These are phyloP conservation scores for Grammomys dolichurus DNA, from an alignment of 2,113 vertebrate species.

Conservation along the genomic window DNA sequence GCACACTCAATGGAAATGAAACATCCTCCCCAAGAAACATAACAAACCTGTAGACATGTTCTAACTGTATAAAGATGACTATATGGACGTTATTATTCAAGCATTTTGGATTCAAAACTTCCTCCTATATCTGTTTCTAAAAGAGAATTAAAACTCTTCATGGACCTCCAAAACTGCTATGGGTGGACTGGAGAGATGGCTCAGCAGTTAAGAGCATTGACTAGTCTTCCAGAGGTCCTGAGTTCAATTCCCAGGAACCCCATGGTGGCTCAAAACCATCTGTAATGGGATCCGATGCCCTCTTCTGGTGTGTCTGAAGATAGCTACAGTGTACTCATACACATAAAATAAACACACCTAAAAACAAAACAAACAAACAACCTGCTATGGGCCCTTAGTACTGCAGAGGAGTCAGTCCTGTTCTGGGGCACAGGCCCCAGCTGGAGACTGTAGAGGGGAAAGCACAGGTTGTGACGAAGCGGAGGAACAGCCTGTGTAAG, in stretches of 20 bases:
- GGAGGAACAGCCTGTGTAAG: background rate
- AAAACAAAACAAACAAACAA: background rate
- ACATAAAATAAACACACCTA: no score
- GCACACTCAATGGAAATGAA: background rate
- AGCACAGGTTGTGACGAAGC: no score
- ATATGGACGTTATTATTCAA: background rate
- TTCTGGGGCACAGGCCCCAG: background rate
- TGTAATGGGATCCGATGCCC: no score
- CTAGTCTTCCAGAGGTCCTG: no score
- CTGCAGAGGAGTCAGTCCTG: background rate
- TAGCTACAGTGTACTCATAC: no score
- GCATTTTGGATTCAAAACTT: slow-evolving; percentile 29
- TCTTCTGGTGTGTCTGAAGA: no score
- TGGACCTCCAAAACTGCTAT: background rate
- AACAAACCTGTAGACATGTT: background rate
- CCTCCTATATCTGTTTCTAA: slow-evolving; percentile 36
- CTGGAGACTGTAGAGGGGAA: background rate
- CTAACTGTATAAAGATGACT: slow-evolving; percentile 2
- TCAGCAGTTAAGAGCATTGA: no score
- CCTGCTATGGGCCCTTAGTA: background rate
- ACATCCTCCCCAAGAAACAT: no score
- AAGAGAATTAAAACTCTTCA: background rate
- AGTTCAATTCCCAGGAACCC: no score
- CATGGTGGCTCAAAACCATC: no score
- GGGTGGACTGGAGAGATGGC: background rate